Percentiles rank a stretch among this genome's conserved stretches.
Conservation (phyloP, 2,888 invertebrate genomes). For the Synergus gifuensis region DNA sequence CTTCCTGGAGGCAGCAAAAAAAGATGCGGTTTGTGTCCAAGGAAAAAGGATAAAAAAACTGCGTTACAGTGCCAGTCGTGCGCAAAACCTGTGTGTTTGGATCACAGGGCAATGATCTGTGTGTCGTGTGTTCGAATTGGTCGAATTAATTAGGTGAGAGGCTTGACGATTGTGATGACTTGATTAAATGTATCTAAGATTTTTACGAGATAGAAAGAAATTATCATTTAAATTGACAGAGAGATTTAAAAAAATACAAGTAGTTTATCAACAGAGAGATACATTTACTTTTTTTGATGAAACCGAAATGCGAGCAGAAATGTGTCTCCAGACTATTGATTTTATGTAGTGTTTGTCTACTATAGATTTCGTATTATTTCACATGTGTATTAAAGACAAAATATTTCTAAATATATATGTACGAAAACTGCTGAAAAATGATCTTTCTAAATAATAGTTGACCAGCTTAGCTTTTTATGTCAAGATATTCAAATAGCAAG, state of each 20-base stretch:
- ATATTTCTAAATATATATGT: not conserved
- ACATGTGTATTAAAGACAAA: conserved; percentile 17
- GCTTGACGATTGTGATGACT: not conserved
- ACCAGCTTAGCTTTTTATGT: no score
- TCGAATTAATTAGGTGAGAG: conserved; percentile 1
- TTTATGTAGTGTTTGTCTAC: not conserved
- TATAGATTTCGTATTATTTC: not conserved
- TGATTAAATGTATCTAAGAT: not conserved
- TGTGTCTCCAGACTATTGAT: not conserved
- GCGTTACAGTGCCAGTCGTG: conserved; percentile 42
- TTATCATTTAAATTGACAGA: not conserved
- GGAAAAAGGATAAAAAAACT: conserved; percentile 43
- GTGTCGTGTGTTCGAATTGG: conserved; percentile 40
- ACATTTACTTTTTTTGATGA: not conserved
- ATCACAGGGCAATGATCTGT: conserved; percentile 46
- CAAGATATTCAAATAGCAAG: not conserved
- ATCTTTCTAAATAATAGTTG: no score
- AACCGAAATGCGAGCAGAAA: not conserved
- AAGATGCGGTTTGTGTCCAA: conserved; percentile 43
- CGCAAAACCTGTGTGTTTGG: conserved; percentile 44
- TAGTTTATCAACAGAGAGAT: not conserved
- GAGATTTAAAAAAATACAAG: not conserved
- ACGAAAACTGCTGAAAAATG: not conserved
- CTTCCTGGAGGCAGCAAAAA: conserved; percentile 43
- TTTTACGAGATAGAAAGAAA: not conserved